Evolutionary conservation across 1,140 invertebrate genomes (phyloP).

Genomic region (Sesamia nonagrioides): DNA sequence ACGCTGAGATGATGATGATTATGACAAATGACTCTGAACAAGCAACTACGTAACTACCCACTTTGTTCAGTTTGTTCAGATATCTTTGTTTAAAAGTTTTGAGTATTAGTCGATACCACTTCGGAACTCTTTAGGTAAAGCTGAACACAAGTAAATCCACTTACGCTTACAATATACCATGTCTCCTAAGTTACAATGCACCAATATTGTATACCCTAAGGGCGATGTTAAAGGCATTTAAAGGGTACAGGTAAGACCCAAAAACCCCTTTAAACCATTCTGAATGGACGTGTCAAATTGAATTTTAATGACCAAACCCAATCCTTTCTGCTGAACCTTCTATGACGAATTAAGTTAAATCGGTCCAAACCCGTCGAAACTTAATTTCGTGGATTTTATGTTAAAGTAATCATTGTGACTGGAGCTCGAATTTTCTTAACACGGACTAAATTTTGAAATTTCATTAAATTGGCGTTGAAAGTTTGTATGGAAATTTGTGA

Average conservation of each 20-base stretch:
- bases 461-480: too few species aligned
- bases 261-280: constrained; percentile 40
- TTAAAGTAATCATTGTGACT: not conserved
- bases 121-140: too few species aligned
- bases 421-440: not conserved
- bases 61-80: too few species aligned
- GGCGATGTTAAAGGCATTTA: constrained; percentile 30
- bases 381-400: not conserved
- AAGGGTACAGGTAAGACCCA: constrained; percentile 25
- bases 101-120: too few species aligned
- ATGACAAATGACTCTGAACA: too few species aligned
- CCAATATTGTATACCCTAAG: constrained; percentile 25
- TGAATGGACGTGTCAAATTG: constrained; percentile 50
- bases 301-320: constrained; percentile 45
- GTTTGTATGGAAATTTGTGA: too few species aligned
- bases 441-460: too few species aligned
- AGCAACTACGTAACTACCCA: too few species aligned
- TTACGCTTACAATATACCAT: too few species aligned
- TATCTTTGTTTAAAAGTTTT: too few species aligned
- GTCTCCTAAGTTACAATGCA: not conserved
- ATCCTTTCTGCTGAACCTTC: not conserved
- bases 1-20: too few species aligned
- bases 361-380: not conserved
- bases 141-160: too few species aligned
- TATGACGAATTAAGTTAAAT: constrained; percentile 21